Evolutionary conservation across 92 coral and sea anemone genomes (phyloP), one percentile per base, ranked within the genome.

Genomic region (Actinostola sp.): DNA sequence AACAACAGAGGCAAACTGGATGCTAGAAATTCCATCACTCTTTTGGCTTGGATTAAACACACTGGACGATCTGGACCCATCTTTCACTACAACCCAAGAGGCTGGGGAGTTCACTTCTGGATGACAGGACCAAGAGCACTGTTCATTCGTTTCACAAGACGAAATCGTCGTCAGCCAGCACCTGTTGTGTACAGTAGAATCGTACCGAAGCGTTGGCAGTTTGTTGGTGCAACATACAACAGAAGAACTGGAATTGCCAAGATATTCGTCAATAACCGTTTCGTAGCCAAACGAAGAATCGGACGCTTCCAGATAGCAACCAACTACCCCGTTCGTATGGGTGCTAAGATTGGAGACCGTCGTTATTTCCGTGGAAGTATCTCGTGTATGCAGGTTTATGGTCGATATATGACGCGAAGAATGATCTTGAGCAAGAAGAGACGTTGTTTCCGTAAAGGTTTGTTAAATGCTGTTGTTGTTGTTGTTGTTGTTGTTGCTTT

Each of bases 21-120:
- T 67, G 66, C 97, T 5, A 80, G 54, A 58, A 76, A 80, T 2
- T 92, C 97, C 8, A 77, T 88, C 59, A 88, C 97, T 48, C 63
- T 92, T 20, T 42, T 92, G 41, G 89, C 84, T 17, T 87, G 88
- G 92, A 71, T 87, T 28, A 72, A 82, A 24, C 92, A 80, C 64
- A 44, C 63, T 33, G 92, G 92, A 29, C 65, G 84, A 6, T 68
- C 77, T 8, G 93, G 93, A 29, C 61, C 77, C 19, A 88, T 88
- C 63, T 73, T 88, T 32, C 84, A 67, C 46, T 86, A 88, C 71
- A 73, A 30, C 65, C 53, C 71, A 0, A 73, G 60, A 23, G 86
- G 86, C 23, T 74, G 86, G 81, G 86, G 86, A 27, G 86, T 82
- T 15, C 88, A 77, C 65, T 83, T 83, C 66, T 77, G 88, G 84